Evolutionary conservation across 2,888 invertebrate species (phyloP).

Genomic region (Pseudoips prasinana): DNA sequence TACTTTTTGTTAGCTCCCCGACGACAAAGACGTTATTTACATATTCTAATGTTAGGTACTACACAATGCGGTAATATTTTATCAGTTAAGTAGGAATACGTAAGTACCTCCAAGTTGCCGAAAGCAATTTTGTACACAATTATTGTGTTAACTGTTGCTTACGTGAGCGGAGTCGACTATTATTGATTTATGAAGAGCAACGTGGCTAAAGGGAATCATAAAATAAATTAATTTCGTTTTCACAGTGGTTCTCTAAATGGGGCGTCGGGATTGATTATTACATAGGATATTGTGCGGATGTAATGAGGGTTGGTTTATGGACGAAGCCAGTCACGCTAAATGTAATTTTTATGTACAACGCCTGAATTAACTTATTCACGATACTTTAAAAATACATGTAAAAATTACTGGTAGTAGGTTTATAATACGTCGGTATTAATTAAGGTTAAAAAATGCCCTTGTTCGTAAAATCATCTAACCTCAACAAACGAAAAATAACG

Average conservation of each 20-base stretch:
- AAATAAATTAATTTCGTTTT: slow-evolving; percentile 18
- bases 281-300: too few relatives aligned
- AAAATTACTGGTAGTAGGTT: too few relatives aligned
- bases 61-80: slow-evolving; percentile 11
- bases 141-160: slow-evolving; percentile 25
- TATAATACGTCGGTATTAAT: too few relatives aligned
- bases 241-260: slow-evolving; percentile 5
- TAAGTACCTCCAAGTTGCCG: slow-evolving; percentile 7
- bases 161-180: slow-evolving; percentile 21
- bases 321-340: too few relatives aligned
- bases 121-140: slow-evolving; percentile 15
- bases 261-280: slow-evolving; percentile 14
- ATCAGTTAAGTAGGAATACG: slow-evolving; percentile 12
- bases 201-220: slow-evolving; percentile 9
- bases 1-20: too few relatives aligned
- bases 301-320: too few relatives aligned
- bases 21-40: slow-evolving; percentile 14
- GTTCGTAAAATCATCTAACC: too few relatives aligned
- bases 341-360: too few relatives aligned
- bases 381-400: too few relatives aligned
- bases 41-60: slow-evolving; percentile 17
- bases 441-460: too few relatives aligned
- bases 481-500: too few relatives aligned
- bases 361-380: too few relatives aligned
- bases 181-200: slow-evolving; percentile 22